These are phyloP conservation scores for Leptocoma aspasia DNA, from an alignment of 2,113 vertebrate species.

Conservation along the genomic window DNA sequence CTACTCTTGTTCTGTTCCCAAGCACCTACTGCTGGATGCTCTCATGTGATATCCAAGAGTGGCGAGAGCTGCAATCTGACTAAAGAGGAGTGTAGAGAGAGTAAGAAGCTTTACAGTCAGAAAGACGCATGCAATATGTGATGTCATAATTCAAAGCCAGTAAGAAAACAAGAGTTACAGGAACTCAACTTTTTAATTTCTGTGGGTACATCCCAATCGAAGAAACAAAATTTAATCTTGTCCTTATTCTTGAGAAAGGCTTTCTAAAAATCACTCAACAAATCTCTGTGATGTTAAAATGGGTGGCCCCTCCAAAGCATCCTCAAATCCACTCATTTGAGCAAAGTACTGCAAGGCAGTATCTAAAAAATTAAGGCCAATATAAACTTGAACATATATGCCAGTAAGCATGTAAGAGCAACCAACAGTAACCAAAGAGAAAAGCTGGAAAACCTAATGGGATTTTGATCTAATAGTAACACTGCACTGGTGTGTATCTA, in stretches of 20 bases:
- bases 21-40: neutral
- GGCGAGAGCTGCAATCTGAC: neutral
- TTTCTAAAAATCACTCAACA: neutral
- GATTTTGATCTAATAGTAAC: neutral
- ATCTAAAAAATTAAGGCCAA: neutral
- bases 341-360: neutral
- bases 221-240: neutral
- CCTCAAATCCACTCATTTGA: neutral
- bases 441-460: neutral
- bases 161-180: neutral
- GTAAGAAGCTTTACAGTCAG: neutral
- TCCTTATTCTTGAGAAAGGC: neutral
- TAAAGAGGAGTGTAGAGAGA: neutral
- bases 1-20: neutral
- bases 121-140: rapidly evolving
- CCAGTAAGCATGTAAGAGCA: neutral
- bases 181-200: neutral
- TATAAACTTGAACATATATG: neutral
- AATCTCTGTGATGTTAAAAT: neutral
- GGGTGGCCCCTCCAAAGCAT: neutral
- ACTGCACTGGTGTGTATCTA: neutral
- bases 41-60: neutral
- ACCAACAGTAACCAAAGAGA: neutral
- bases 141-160: neutral
- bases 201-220: neutral